Evolutionary conservation across 2,797 vertebrate species (phyloP), one percentile per base, ranked within the genome.

Genomic region (Xenentodon cancila): DNA sequence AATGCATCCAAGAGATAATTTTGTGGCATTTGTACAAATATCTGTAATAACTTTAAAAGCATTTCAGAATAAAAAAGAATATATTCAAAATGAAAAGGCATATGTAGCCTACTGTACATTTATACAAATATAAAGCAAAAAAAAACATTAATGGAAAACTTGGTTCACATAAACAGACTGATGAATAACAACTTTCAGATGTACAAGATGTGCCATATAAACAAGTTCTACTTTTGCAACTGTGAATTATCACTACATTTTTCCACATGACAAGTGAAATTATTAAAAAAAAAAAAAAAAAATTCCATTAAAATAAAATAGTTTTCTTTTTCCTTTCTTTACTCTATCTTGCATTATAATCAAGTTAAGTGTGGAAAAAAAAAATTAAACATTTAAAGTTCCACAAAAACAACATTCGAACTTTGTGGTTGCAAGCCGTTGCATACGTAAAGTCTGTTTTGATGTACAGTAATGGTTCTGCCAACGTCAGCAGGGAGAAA

Each of bases 341-440:
- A 11, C 16, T 37, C 18, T 1, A 18, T 2, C 5, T 9, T 32
- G 7, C 30, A 32, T 7, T 4, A 32, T 9, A 32, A 32, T 16
- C n/a, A n/a, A 47, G 34, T 34, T 8, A 15, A 22, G 30, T 54
- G 9, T 18, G 4, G 32, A n/a, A 59, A 25, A 20, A 25, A n/a
- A 16, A 20, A 34, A 7, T 20, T 7, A 8, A 4, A 17, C 5
- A 50, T 45, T 16, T 45, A 22, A 62, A 53, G 49, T 19, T 8
- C 11, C 34, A 50, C 3, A 16, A 9, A 44, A 25, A 21, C 3
- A 18, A 47, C 22, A 45, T 8, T 1, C 43, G 45, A 43, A 27
- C 34, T 3, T 25, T 72, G 63, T 65, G 48, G 70, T 77, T 63
- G 50, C 3, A 52, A 46, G 9, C 15, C 22, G 57, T 27, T 4